phyloP scores from a whole-genome alignment of 2,888 invertebrate genomes.

The Drosophila fungiperda region DNA sequence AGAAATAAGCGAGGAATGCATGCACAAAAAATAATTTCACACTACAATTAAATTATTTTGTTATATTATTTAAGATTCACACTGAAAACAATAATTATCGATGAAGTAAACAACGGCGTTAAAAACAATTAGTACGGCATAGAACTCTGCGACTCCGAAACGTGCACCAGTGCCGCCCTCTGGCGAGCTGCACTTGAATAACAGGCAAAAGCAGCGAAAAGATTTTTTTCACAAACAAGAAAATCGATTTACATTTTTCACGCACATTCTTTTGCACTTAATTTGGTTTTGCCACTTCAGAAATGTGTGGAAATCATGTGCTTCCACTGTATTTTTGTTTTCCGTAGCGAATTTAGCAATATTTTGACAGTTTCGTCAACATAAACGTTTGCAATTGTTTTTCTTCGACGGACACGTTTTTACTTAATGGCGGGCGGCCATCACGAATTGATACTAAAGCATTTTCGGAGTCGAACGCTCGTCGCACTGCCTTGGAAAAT shows the following conservation, averaged over 20 bases:
- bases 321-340: constrained; percentile 73
- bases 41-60: constrained; percentile 15
- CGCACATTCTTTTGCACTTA: constrained; percentile 81
- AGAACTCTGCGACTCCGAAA: constrained; percentile 64
- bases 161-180: constrained; percentile 52
- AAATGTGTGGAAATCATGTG: constrained; percentile 72
- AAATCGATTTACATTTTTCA: constrained; percentile 85
- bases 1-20: constrained; percentile 12
- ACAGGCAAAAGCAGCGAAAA: constrained; percentile 58
- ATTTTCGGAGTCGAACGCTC: constrained; percentile 77
- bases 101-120: constrained; percentile 54
- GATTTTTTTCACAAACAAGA: constrained; percentile 79
- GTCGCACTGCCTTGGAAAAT: constrained; percentile 64
- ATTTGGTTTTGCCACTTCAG: constrained; percentile 62
- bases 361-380: constrained; percentile 79
- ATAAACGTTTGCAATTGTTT: constrained; percentile 83
- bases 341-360: constrained; percentile 74
- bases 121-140: constrained; percentile 50
- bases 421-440: constrained; percentile 84
- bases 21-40: constrained; percentile 24
- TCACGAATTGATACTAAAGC: constrained; percentile 73
- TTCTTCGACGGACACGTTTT: constrained; percentile 85
- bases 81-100: constrained; percentile 35
- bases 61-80: constrained; percentile 8
- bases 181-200: constrained; percentile 47